A percentile compares a stretch with the other conserved stretches of the same genome.
Evolutionary conservation across 1,140 invertebrate species (phyloP).

Genomic region (Drosophila leontia): DNA sequence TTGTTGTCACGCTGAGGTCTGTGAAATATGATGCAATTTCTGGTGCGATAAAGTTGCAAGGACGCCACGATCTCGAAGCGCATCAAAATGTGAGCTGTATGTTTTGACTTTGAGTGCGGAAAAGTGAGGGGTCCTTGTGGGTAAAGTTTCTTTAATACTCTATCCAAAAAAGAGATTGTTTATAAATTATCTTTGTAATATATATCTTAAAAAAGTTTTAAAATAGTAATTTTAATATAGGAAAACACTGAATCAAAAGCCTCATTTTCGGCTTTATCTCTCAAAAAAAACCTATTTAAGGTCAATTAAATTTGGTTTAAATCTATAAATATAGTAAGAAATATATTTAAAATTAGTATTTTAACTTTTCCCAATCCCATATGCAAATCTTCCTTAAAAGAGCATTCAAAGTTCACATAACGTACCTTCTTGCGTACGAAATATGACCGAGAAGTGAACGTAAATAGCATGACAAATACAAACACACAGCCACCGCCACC

Average conservation of each 20-base stretch:
- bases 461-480: constrained; percentile 76
- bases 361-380: neutral
- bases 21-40: constrained; percentile 83
- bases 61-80: constrained; percentile 59
- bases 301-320: too few relatives aligned
- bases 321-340: neutral
- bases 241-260: too few relatives aligned
- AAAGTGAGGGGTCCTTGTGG: constrained; percentile 23
- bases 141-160: constrained; percentile 26
- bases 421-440: constrained; percentile 47
- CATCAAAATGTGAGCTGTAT: constrained; percentile 62
- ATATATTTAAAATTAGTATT: too few relatives aligned
- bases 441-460: constrained; percentile 68
- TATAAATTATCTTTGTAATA: too few relatives aligned
- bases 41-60: constrained; percentile 79
- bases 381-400: constrained; percentile 7
- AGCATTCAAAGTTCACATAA: constrained; percentile 35
- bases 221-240: too few relatives aligned
- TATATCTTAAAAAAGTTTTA: too few relatives aligned
- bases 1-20: constrained; percentile 65
- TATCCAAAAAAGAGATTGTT: neutral
- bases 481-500: constrained; percentile 39
- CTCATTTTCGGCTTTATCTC: too few relatives aligned
- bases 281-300: too few relatives aligned
- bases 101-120: constrained; percentile 65